Evolutionary conservation across 2,797 vertebrate genomes (phyloP), one percentile per base, ranked within the genome.

Genomic region (Myotis findleyi): DNA sequence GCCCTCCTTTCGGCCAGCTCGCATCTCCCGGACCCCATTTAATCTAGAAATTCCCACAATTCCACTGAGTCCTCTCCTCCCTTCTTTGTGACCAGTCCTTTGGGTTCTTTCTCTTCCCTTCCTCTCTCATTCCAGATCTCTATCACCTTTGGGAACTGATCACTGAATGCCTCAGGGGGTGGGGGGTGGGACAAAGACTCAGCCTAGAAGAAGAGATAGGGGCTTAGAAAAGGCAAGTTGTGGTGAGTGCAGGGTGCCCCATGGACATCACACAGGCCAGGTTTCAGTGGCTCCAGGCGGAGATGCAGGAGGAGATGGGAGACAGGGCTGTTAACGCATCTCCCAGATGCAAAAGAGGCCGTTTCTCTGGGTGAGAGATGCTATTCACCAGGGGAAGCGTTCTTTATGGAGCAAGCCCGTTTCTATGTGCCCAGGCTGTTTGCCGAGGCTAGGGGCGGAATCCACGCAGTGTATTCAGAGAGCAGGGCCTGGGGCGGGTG

Each of bases 331-430:
- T 64, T 41, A 2, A 8, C 38, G 71, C 55, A 81, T 62, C 73
- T 96, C 93, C 93, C 84, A 8, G 68, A 96, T 94, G 90, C 91
- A 62, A 76, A 33, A 85, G 87, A 95, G 94, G 36, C 33, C 44
- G 2, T 72, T 87, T 95, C 80, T 94, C 72, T 4, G 51, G 53
- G 55, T 94, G 72, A 84, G 82, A 64, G 83, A 81, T 84, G 47
- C 83, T 97, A n/a, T 76, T 81, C 82, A 68, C 89, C 75, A 93
- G 94, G 94, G 96, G 96, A 91, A 93, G 79, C 85, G 90, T 95
- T 96, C 93, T 88, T 92, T 95, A 69, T 11, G 55, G 33, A 95
- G 95, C 86, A 94, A 82, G 84, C 90, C 51, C 2, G 9, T 79
- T 95, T 96, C 94, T 96, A 44, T 89, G 55, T 66, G n/a, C 88